Percentiles rank a stretch among this genome's conserved stretches.
Evolutionary conservation across 2,113 vertebrate species (phyloP).

Genomic region (Corapipo altera): DNA sequence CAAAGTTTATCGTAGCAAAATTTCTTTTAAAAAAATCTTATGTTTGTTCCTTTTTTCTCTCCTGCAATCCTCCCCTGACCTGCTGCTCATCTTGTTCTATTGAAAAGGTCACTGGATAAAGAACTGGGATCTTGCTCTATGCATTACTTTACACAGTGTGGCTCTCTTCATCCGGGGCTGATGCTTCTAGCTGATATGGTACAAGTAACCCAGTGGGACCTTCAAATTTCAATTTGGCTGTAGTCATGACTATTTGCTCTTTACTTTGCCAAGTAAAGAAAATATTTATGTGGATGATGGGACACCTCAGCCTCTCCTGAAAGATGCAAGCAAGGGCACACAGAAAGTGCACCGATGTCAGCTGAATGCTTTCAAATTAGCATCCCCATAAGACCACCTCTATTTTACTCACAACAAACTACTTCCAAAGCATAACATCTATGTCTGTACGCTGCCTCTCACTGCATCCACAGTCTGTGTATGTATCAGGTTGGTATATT

Average conservation of each 20-base stretch:
- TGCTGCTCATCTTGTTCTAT: accelerated
- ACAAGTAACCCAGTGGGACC: neutral
- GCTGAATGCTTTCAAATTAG: neutral
- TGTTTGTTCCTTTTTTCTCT: neutral
- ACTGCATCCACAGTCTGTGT: neutral
- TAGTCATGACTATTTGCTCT: neutral
- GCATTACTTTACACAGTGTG: neutral
- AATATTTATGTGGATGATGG: neutral
- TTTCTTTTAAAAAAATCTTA: neutral
- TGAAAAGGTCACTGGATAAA: neutral
- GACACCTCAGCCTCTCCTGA: neutral
- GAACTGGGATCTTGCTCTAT: neutral
- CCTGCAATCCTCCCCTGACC: neutral
- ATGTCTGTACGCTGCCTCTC: neutral
- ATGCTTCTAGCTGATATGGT: neutral
- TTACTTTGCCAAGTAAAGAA: neutral
- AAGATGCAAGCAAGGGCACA: neutral
- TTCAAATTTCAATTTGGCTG: neutral
- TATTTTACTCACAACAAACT: neutral
- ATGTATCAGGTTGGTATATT: neutral
- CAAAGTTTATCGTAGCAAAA: neutral
- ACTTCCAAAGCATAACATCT: neutral
- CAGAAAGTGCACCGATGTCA: neutral
- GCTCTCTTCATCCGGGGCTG: neutral
- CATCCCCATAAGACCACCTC: neutral